Conservation (phyloP, 2,113 vertebrate species). For the Irena cyanogastra region DNA sequence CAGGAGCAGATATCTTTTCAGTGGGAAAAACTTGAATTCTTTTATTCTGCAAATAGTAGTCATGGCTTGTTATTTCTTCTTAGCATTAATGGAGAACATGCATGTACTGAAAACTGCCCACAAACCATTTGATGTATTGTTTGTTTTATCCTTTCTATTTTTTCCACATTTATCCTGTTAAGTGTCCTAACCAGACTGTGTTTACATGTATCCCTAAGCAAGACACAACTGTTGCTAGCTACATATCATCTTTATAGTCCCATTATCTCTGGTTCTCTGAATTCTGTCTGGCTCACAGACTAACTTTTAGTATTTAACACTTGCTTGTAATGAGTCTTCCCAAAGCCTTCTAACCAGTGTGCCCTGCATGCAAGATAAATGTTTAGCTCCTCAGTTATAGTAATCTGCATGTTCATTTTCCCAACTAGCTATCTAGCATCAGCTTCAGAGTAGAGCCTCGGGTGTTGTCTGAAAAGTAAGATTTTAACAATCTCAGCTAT, state of each 20-base stretch:
- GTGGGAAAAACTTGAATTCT: neutral
- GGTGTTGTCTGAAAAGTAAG: neutral
- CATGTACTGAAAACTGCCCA: neutral
- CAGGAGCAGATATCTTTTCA: neutral
- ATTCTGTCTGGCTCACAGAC: neutral
- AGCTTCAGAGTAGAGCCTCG: neutral
- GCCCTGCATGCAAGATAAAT: neutral
- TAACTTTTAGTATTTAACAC: slow-evolving; percentile 13
- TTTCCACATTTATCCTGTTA: neutral
- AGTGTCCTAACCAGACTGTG: slow-evolving; percentile 8
- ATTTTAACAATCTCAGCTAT: neutral
- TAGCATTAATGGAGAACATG: neutral
- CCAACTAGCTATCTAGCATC: neutral
- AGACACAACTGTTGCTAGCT: slow-evolving; percentile 26
- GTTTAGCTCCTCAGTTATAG: neutral
- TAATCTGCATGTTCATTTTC: neutral
- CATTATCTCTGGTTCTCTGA: neutral
- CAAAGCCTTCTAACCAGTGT: neutral
- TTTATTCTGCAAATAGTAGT: neutral
- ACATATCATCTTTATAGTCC: slow-evolving; percentile 10
- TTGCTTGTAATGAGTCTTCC: neutral
- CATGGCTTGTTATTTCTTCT: neutral
- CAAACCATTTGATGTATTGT: neutral
- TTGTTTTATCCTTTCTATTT: neutral
- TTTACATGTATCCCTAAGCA: slow-evolving; percentile 34